phyloP scores from a whole-genome alignment of 1,140 invertebrate genomes.

The Atta texana region DNA sequence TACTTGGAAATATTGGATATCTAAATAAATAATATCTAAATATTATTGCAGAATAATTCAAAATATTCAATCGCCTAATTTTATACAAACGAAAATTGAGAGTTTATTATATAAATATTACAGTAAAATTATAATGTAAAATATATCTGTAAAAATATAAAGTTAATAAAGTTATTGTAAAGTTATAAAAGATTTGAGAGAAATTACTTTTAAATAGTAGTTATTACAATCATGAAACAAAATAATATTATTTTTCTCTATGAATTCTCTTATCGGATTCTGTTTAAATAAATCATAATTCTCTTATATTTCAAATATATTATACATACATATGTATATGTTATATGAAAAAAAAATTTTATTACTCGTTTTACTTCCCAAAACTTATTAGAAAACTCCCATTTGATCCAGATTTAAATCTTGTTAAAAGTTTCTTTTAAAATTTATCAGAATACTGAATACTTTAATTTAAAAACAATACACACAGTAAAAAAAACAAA shows the following conservation, averaged over 20 bases:
- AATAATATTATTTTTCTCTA: neutral
- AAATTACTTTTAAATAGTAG: neutral
- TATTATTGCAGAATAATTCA: too few species aligned
- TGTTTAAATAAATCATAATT: neutral
- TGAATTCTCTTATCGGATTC: neutral
- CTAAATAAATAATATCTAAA: neutral
- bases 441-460: neutral
- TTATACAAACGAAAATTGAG: neutral
- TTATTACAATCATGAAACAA: neutral
- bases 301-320: neutral
- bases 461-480: conserved; percentile 28
- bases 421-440: neutral
- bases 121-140: neutral
- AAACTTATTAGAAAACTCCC: neutral
- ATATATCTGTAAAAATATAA: neutral
- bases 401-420: neutral
- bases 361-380: neutral
- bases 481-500: neutral
- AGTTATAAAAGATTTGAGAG: neutral
- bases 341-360: neutral
- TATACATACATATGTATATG: neutral
- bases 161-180: neutral
- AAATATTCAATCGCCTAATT: neutral
- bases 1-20: neutral
- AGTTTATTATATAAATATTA: neutral